Evolutionary conservation across 1,140 invertebrate genomes (phyloP).

Genomic region (Pectinophora gossypiella): DNA sequence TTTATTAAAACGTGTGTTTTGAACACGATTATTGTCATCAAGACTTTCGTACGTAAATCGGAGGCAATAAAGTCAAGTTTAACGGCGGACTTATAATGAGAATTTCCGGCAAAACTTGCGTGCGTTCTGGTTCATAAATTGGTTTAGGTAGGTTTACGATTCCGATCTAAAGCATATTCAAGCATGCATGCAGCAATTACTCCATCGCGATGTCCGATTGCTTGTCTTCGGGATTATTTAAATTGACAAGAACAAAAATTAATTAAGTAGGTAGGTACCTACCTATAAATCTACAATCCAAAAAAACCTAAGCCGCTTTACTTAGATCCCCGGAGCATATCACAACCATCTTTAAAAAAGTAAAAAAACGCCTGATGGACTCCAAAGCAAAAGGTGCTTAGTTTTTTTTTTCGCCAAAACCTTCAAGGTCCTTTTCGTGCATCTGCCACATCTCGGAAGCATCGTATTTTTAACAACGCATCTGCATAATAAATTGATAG

Average conservation of each 20-base stretch:
- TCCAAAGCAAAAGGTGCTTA: slow-evolving; percentile 48
- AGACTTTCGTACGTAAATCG: slow-evolving; percentile 7
- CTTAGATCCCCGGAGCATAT: slow-evolving; percentile 9
- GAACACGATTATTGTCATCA: slow-evolving; percentile 27
- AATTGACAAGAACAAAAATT: too few species aligned
- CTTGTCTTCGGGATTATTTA: too few species aligned
- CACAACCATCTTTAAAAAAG: slow-evolving; percentile 23
- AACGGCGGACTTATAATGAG: slow-evolving; percentile 18
- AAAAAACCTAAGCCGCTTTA: slow-evolving; percentile 2
- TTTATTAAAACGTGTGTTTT: slow-evolving; percentile 32
- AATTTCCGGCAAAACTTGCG: slow-evolving; percentile 17
- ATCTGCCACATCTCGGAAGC: slow-evolving; percentile 58
- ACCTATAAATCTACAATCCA: too few species aligned
- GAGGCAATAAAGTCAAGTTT: slow-evolving; percentile 22
- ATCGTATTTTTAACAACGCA: slow-evolving; percentile 56
- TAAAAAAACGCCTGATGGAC: slow-evolving; percentile 44
- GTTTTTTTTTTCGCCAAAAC: slow-evolving; percentile 47
- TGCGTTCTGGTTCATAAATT: slow-evolving; percentile 15
- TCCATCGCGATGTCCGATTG: not conserved
- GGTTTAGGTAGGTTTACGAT: slow-evolving; percentile 19
- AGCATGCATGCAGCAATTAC: not conserved
- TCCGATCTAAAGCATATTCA: not conserved
- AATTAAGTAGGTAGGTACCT: too few species aligned
- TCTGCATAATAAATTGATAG: slow-evolving; percentile 70
- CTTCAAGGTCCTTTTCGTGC: slow-evolving; percentile 54